phyloP scores from a whole-genome alignment of 2,888 invertebrate species.

The Temnothorax unifasciatus region DNA sequence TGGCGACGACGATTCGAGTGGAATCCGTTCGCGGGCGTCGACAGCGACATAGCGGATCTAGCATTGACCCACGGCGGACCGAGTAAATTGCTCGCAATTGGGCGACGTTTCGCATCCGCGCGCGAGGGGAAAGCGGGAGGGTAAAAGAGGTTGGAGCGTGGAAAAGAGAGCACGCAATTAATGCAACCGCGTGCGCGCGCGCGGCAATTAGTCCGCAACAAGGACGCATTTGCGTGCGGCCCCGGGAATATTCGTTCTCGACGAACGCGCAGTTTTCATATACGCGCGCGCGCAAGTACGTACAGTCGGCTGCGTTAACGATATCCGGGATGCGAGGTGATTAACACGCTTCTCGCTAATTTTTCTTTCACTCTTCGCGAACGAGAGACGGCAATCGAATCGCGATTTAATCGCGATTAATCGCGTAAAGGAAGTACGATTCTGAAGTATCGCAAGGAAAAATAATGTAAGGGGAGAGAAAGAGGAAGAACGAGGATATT shows the following conservation, averaged over 20 bases:
- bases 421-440: not conserved
- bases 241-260: conserved; percentile 48
- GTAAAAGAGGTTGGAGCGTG: conserved; percentile 39
- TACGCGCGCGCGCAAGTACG: not conserved
- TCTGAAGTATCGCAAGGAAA: not conserved
- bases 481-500: not conserved
- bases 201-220: conserved; percentile 41
- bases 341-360: not conserved
- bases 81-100: conserved; percentile 50
- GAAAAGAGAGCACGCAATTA: conserved; percentile 54
- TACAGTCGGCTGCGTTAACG: conserved; percentile 9
- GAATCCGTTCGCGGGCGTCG: conserved; percentile 20
- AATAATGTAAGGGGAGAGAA: not conserved
- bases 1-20: conserved; percentile 22
- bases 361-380: not conserved
- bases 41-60: conserved; percentile 27
- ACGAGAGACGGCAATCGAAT: not conserved
- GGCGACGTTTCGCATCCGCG: conserved; percentile 20
- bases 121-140: not conserved
- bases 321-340: not conserved
- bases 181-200: conserved; percentile 23
- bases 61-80: conserved; percentile 46
- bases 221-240: conserved; percentile 50
- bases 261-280: conserved; percentile 19
- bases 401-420: not conserved